Base-by-base conservation (phyloP, 2,888 invertebrate species). In the Ariolimax columbianus region DNA sequence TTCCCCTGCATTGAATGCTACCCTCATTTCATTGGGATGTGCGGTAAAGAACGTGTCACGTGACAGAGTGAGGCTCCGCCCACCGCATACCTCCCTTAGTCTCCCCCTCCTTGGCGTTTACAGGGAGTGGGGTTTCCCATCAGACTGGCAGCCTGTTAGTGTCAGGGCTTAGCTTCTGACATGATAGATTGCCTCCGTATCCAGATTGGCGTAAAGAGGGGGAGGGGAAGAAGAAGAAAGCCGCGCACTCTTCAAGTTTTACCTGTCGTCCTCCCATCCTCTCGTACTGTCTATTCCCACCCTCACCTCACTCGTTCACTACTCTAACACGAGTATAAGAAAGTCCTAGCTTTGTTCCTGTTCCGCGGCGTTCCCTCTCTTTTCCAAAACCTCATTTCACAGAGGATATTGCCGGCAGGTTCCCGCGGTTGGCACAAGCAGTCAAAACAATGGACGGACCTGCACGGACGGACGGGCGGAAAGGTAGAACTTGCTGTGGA, bases 71-170 rank as follows among this genome's bases (percentile, higher is more conserved):
- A 43, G 36, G 70, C 81, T 81, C 72, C 81, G 68, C 81, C 81
- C 81, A 81, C n/a, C 73, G 43, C 63, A 82, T 77, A 82, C 86
- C 68, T 79, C 79, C 30, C 66, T 47, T 66, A 66, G 47, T 82
- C 51, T 78, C 81, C 75, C 77, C 82, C 81, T 80, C 55, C 68
- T 59, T 72, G 17, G 55, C 43, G 55, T 75, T 79, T 38, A 73
- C 70, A 68, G 40, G 82, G 80, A 82, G 81, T 78, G 81, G 84
- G 80, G 78, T 83, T 83, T 77, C 80, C 86, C 84, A 59, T 77
- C 80, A 55, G 79, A 84, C 91, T 90, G 91, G 90, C 92, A 91
- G 91, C 89, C 91, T 92, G 92, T 92, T 91, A 91, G 92, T 92
- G 92, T 91, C 92, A 92, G 88, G 88, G 90, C 89, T 88, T 90